Conservation (phyloP, 2,797 vertebrate species). For the Calcarius lapponicus region DNA sequence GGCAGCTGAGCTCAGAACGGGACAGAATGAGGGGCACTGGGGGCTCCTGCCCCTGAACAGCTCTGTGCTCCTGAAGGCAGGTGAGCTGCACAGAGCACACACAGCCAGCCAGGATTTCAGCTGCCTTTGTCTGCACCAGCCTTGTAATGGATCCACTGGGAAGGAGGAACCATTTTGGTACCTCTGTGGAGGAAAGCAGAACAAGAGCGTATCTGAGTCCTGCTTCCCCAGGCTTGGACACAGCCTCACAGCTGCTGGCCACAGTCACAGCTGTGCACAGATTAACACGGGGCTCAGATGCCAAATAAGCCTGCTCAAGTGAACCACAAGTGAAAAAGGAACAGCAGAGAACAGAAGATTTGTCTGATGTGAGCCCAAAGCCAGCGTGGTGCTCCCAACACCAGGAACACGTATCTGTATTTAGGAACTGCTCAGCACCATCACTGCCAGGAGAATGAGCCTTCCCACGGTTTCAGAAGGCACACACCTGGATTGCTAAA, state of each 20-base stretch:
- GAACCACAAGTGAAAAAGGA: neutral
- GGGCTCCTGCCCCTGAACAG: neutral
- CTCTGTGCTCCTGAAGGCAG: neutral
- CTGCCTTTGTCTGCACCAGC: neutral
- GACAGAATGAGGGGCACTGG: neutral
- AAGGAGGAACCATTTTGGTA: neutral
- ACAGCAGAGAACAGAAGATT: neutral
- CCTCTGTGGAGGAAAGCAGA: neutral
- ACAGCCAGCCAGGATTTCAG: neutral
- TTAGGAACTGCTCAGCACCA: neutral
- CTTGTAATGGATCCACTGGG: neutral
- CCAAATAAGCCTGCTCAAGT: neutral
- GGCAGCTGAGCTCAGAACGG: neutral
- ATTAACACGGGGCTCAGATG: neutral
- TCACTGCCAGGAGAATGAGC: rapidly evolving
- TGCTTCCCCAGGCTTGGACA: neutral
- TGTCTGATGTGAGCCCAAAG: neutral
- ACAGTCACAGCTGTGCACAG: neutral
- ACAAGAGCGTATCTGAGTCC: neutral
- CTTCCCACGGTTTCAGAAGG: neutral
- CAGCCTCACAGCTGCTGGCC: neutral
- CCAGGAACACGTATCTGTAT: rapidly evolving
- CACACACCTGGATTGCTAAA: neutral
- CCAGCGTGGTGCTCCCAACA: neutral
- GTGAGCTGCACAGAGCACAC: neutral